Evolutionary conservation across 2,113 vertebrate genomes (phyloP).

Genomic region (Zeus faber): DNA sequence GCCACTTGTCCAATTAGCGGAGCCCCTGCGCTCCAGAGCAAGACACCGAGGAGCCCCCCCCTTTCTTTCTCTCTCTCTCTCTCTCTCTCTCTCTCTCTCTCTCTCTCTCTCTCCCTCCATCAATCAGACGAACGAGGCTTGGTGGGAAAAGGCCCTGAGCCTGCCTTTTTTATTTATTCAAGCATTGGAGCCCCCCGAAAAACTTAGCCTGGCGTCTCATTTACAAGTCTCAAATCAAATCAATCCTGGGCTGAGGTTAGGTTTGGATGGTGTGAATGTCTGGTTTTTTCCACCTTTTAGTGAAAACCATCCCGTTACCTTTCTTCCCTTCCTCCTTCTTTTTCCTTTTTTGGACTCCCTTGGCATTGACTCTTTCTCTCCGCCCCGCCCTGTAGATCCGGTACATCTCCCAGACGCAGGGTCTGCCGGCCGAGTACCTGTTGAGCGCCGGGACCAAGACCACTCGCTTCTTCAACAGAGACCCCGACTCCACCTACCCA

Average conservation of each 20-base stretch:
- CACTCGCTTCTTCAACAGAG: constrained; percentile 98
- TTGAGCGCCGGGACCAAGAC: constrained; percentile 98
- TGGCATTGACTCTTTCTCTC: background rate
- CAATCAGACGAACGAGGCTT: constrained; percentile 43
- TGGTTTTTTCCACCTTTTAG: background rate
- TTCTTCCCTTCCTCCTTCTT: constrained; percentile 6
- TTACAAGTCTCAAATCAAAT: constrained; percentile 42
- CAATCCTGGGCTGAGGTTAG: background rate
- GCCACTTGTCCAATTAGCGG: constrained; percentile 68
- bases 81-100: background rate
- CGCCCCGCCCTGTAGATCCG: constrained; percentile 83
- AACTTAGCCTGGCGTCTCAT: constrained; percentile 43
- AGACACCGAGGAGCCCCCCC: constrained; percentile 35
- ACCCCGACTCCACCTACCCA: constrained; percentile 93
- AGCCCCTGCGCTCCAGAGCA: constrained; percentile 63
- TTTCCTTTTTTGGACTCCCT: constrained; percentile 6
- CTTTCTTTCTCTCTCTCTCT: constrained; percentile 33
- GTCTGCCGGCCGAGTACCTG: constrained; percentile 96
- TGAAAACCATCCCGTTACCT: background rate
- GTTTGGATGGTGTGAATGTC: background rate
- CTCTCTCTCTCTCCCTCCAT: background rate
- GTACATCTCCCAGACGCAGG: constrained; percentile 98
- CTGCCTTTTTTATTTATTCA: too few species aligned
- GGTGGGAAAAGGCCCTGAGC: constrained; percentile 49
- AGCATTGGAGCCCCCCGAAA: constrained; percentile 10